phyloP scores from a whole-genome alignment of 2,113 vertebrate genomes.

The Calidris pugnax region DNA sequence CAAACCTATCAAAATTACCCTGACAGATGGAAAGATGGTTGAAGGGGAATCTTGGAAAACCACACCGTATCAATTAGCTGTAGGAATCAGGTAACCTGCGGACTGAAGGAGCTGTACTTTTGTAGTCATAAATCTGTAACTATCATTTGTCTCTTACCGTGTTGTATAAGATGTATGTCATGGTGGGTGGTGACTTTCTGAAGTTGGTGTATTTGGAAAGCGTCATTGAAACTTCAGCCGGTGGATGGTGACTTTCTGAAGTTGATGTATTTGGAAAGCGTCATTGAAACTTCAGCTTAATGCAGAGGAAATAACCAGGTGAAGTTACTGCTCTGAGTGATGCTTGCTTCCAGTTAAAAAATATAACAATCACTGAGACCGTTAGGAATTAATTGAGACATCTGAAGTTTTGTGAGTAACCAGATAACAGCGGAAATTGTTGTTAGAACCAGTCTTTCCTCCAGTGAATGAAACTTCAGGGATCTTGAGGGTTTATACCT shows the following conservation, averaged over 20 bases:
- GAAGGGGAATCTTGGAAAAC: conserved; percentile 77
- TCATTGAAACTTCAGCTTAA: not conserved
- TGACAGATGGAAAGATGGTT: conserved; percentile 51
- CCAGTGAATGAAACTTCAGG: not conserved
- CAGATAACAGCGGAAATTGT: not conserved
- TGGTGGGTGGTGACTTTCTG: not conserved
- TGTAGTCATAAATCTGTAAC: not conserved
- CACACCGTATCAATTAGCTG: conserved; percentile 75
- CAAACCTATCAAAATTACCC: conserved; percentile 62
- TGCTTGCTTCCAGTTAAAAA: not conserved
- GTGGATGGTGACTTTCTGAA: not conserved
- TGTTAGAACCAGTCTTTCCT: not conserved
- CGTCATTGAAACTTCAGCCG: not conserved
- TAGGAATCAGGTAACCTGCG: conserved; percentile 72
- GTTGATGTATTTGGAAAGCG: not conserved
- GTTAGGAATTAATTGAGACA: not conserved
- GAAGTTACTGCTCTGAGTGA: not conserved
- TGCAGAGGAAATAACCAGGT: not conserved
- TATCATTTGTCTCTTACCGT: not conserved
- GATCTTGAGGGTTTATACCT: not conserved
- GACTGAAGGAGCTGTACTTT: not conserved
- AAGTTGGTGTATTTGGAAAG: not conserved
- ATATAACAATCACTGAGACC: not conserved
- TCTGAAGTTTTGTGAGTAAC: not conserved
- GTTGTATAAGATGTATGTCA: not conserved